A percentile compares a stretch with the other conserved stretches of the same genome.
phyloP scores from a whole-genome alignment of 1,140 invertebrate genomes.

The Bombus pascuorum region DNA sequence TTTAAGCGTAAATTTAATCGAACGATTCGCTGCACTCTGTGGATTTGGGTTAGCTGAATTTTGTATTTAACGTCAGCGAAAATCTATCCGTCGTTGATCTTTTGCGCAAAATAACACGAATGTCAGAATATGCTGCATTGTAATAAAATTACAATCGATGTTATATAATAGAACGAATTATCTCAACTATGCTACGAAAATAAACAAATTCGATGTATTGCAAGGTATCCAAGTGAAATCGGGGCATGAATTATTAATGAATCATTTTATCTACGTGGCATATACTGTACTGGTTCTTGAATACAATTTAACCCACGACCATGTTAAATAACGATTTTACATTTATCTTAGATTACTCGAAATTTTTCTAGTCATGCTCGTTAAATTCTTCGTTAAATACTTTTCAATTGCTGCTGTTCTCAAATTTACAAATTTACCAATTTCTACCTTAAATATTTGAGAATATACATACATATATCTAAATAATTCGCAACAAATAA shows the following conservation, averaged over 20 bases:
- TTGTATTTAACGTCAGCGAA: not conserved
- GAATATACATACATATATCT: not conserved
- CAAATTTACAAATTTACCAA: not conserved
- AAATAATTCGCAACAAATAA: not conserved
- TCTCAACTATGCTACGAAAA: not conserved
- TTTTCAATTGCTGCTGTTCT: not conserved
- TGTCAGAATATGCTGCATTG: not conserved
- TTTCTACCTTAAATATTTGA: too few relatives aligned
- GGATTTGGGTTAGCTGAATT: not conserved
- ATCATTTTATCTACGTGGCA: not conserved
- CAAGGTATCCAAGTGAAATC: not conserved
- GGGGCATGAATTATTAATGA: not conserved
- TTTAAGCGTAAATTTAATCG: not conserved
- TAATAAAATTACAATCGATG: not conserved
- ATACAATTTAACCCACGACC: not conserved
- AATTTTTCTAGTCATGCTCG: not conserved
- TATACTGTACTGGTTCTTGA: not conserved
- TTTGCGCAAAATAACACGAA: not conserved
- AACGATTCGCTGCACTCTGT: not conserved
- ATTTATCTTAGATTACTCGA: not conserved
- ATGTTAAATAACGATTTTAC: not conserved
- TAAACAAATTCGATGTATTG: not conserved
- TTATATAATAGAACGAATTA: not conserved
- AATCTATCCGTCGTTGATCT: not conserved
- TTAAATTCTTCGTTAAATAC: not conserved